Evolutionary conservation across 2,797 vertebrate genomes (phyloP), one percentile per base, ranked within the genome.

Genomic region (Miichthys miiuy): DNA sequence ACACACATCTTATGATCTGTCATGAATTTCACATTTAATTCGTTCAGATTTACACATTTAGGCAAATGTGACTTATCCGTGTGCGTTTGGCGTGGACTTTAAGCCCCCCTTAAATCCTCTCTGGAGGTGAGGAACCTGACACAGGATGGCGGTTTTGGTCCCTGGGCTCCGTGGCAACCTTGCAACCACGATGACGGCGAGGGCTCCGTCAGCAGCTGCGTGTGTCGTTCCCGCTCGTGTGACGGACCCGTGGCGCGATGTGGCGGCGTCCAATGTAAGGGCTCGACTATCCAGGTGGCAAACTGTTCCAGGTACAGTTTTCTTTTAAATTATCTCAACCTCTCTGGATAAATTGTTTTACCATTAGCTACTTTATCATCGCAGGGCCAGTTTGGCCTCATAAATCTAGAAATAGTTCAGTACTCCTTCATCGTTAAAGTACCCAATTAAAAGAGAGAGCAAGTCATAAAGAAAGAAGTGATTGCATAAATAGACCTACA

Each of bases 251-350:
- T 88, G 58, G 96, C 97, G 1, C 96, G 87, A 56, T 99, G 98
- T 23, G 98, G 98, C 0, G 98, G 98, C 0, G 93, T 92, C 58
- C 90, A 91, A 14, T 99, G 98, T 61, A 93, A 93, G 58, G 98
- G 97, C 8, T 94, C 96, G 2, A 96, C 92, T 34, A 94, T 97
- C 88, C 96, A 99, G 92, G 97, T 97, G 75, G 92, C 96, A 20
- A 98, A 98, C 92, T 98, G 97, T 25, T 98, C 97, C 93, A 97
- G 97, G 97, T 98, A 89, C 4, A 17, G 17, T 8, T 34, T 16
- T n/a, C n/a, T 42, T 30, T 2, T 0, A 21, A 12, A 69, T 23
- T 34, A 77, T 54, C 18, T 25, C 18, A 21, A 14, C 1, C 0
- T 34, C 12, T 44, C n/a, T 11, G 27, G 48, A 51, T 20, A 21